Evolutionary conservation across 1,140 invertebrate genomes (phyloP), one percentile per base, ranked within the genome.

Genomic region (Sitodiplosis mosellana): DNA sequence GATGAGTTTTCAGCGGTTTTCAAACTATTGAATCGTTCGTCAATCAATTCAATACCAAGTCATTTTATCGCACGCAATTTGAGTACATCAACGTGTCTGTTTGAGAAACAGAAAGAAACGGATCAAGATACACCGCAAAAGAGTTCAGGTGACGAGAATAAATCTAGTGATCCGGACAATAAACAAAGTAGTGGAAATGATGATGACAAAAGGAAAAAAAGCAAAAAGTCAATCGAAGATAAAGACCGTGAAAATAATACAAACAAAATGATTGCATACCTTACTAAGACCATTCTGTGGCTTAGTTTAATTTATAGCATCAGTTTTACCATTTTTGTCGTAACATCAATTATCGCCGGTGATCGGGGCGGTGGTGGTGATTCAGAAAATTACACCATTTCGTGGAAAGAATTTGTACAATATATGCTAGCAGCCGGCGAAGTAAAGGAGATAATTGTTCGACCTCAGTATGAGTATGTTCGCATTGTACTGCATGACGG

Each of bases 321-420:
- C 10, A 10, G 27, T 5, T 27, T 27, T 27, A 27, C 27, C 27
- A 27, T 45, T 20, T 38, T 44, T 33, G 17, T 40, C 50, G 34
- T 42, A 21, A 27, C 18, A 34, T 3, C 52, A 15, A 53, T 18
- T 18, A 22, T 50, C 12, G 12, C 17, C 27, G 34, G 53, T n/a
- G 6, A 22, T 27, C 17, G 36, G 20, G 45, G 33, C 20, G 48
- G 46, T 46, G 61, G 73, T 6, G 59, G 45, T 15, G 47, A 54
- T 49, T 59, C 59, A 8, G 56, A 60, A 21, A 64, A 60, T 34
- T 53, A 74, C 37, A 87, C 83, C 66, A 80, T 93, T 18, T 90
- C 87, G 0, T 95, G 90, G 90, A 88, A 92, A 70, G 90, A 95
- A 69, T 94, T 95, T 71, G 73, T 91, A 1, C 80, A 92, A 64